A percentile compares a stretch with the other conserved stretches of the same genome.
Evolutionary conservation across 2,888 invertebrate genomes (phyloP).

Genomic region (Pristionchus arcanus): DNA sequence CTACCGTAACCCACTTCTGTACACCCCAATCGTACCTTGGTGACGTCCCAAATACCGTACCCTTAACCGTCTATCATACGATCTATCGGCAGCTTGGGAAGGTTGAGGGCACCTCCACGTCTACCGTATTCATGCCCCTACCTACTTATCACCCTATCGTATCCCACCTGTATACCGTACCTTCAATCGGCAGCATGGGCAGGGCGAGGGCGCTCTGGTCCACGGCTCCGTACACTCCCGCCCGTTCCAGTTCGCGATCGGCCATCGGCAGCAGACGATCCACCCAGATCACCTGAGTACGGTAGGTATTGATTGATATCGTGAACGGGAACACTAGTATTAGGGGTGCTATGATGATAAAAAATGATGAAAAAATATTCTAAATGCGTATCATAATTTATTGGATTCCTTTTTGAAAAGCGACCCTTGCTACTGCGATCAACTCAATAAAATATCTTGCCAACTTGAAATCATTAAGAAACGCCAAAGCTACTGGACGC

Average conservation of each 20-base stretch:
- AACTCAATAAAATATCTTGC: too few relatives aligned
- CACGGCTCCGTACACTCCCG: conserved; percentile 71
- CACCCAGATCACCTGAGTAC: conserved; percentile 69
- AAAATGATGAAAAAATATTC: too few relatives aligned
- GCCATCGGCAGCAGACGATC: conserved; percentile 68
- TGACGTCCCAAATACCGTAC: not conserved
- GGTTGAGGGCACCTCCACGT: too few relatives aligned
- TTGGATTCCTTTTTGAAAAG: too few relatives aligned
- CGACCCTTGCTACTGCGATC: too few relatives aligned
- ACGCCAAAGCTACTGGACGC: too few relatives aligned
- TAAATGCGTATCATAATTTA: too few relatives aligned
- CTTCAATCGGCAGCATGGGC: conserved; percentile 88
- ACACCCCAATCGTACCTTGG: too few relatives aligned
- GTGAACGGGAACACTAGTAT: too few relatives aligned
- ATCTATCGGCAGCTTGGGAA: too few relatives aligned
- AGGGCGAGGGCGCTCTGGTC: conserved; percentile 67
- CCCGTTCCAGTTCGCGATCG: conserved; percentile 70
- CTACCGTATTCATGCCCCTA: not conserved
- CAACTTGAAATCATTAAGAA: too few relatives aligned
- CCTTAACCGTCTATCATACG: not conserved
- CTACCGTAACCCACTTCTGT: too few relatives aligned
- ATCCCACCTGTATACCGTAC: conserved; percentile 27
- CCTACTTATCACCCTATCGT: not conserved
- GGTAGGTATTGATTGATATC: not conserved
- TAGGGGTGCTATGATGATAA: not conserved